Evolutionary conservation across 2,113 vertebrate genomes (phyloP), one percentile per base, ranked within the genome.

Genomic region (Etheostoma cragini): DNA sequence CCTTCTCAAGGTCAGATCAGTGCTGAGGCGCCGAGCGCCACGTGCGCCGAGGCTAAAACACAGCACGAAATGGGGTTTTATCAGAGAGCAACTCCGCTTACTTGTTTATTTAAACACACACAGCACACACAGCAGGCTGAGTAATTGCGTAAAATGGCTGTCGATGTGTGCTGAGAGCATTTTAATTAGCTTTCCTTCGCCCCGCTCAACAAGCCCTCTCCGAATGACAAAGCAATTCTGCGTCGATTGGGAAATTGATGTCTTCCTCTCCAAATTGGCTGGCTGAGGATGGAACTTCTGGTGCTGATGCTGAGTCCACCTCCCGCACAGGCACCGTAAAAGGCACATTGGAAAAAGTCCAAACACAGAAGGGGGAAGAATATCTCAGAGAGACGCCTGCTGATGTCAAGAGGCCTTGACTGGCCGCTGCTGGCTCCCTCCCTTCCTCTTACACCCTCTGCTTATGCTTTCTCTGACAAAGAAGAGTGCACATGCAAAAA

Each of bases 1-100:
- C 64, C 16, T 84, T 91, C 83, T 90, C 93, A 94, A 93, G 93
- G 93, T 94, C 92, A 91, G 65, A 84, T 70, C 72, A 26, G 61
- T 22, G 26, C 24, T 0, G 22, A 57, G 56, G 86, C 50, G 26
- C 17, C 1, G 10, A 67, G 70, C 42, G 4, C 66, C 45, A 22
- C 0, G 42, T 58, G 69, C 22, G 6, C 17, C 30, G 57, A 78
- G 46, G 64, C 82, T 78, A 42, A 69, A 78, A 49, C 38, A 11
- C 73, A n/a, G 79, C 89, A 85, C 78, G 81, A 76, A 83, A 90
- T 80, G 49, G 50, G 73, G 50, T 70, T 87, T 87, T 80, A 79
- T 53, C 71, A 46, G 76, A 60, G 65, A 90, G 74, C 83, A 73
- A 42, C 68, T 68, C 57, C 8, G 24, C 63, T 70, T 47, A 21